Conservation (phyloP, 2,797 vertebrate genomes). For the Carduelis carduelis region DNA sequence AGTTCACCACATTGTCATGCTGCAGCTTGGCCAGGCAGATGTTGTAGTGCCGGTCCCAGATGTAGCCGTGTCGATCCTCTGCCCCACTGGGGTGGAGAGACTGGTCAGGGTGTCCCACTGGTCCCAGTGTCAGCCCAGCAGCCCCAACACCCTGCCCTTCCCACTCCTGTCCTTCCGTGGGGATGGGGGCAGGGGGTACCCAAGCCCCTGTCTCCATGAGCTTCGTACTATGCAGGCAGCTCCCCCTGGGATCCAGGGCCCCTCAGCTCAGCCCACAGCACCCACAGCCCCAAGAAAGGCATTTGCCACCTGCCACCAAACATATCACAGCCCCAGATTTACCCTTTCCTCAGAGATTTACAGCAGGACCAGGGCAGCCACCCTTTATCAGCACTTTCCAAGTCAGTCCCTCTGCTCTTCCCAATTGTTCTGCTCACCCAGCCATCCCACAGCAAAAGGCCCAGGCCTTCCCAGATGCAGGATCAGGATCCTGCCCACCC, state of each 20-base stretch:
- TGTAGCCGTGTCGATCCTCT: slow-evolving; percentile 94
- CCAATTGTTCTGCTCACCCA: neutral
- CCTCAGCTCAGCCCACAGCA: neutral
- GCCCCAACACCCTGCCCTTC: neutral
- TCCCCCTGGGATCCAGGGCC: neutral
- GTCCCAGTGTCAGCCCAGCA: neutral
- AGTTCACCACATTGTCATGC: slow-evolving; percentile 95
- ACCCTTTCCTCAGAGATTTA: neutral
- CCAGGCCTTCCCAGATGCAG: fast-evolving
- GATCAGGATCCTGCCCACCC: neutral
- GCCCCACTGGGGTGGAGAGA: slow-evolving; percentile 80
- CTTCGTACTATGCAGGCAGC: neutral
- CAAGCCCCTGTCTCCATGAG: neutral
- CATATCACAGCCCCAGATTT: neutral
- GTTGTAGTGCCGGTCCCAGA: slow-evolving; percentile 99
- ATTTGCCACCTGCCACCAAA: neutral
- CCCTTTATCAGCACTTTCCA: neutral
- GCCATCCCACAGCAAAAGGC: fast-evolving
- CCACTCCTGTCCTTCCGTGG: fast-evolving
- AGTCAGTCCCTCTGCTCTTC: neutral
- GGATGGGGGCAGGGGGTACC: neutral
- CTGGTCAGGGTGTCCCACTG: neutral
- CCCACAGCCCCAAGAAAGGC: neutral
- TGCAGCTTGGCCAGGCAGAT: slow-evolving; percentile 92
- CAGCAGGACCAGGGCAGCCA: neutral